phyloP scores from a whole-genome alignment of 2,113 vertebrate genomes.

The Cephalopterus ornatus region DNA sequence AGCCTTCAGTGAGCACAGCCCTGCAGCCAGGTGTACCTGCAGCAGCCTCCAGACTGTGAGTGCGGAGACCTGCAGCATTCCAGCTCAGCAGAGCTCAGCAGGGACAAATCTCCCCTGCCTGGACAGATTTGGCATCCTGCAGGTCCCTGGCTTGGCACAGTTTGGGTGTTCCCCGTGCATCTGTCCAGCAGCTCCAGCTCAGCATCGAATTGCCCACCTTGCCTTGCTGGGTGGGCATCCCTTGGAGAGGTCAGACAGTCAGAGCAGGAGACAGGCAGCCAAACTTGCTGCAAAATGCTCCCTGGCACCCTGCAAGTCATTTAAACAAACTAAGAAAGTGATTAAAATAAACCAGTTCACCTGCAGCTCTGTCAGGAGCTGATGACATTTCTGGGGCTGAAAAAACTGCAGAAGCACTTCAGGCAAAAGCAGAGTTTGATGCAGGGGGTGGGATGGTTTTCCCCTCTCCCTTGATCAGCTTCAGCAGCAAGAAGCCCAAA shows the following conservation, averaged over 20 bases:
- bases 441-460: neutral
- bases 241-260: accelerated
- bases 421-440: neutral
- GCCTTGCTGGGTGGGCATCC: neutral
- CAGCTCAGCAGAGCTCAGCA: neutral
- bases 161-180: neutral
- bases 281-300: neutral
- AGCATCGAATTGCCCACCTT: neutral
- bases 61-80: neutral
- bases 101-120: neutral
- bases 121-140: neutral
- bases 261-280: neutral
- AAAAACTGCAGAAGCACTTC: neutral
- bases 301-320: neutral
- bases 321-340: neutral
- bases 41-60: neutral
- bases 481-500: neutral
- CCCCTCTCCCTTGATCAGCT: neutral
- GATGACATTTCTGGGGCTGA: neutral
- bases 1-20: neutral
- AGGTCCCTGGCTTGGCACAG: neutral
- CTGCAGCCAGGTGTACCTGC: neutral
- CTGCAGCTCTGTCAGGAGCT: neutral
- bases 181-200: neutral
- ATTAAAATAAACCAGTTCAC: neutral